A percentile compares a stretch with the other conserved stretches of the same genome.
phyloP scores from a whole-genome alignment of 2,797 vertebrate genomes.

The Enteromius anoplus region DNA sequence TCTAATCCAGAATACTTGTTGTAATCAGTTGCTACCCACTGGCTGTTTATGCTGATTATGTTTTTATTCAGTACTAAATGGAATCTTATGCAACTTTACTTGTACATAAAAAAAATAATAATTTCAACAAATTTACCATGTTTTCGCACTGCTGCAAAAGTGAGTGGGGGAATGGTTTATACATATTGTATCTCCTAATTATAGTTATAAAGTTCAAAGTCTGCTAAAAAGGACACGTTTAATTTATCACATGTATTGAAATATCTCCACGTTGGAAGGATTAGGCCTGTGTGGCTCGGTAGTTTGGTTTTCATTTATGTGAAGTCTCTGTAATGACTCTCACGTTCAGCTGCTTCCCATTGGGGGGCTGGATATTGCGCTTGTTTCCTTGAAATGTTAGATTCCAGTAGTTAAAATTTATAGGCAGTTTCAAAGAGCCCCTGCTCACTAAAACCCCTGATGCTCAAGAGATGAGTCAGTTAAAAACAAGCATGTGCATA shows the following conservation, averaged over 20 bases:
- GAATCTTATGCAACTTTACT: background rate
- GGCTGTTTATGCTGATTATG: background rate
- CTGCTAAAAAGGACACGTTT: background rate
- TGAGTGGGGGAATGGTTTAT: background rate
- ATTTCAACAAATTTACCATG: background rate
- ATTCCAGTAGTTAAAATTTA: slow-evolving; percentile 54
- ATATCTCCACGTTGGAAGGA: background rate
- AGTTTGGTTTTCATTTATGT: slow-evolving; percentile 18
- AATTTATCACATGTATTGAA: background rate
- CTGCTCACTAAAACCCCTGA: slow-evolving; percentile 28
- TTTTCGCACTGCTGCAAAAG: background rate
- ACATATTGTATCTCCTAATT: background rate
- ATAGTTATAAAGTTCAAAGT: background rate
- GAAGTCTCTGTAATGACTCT: slow-evolving; percentile 36
- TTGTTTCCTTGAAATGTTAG: slow-evolving; percentile 50
- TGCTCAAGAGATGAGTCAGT: slow-evolving; percentile 36
- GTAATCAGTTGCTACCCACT: too few species aligned
- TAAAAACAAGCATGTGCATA: slow-evolving; percentile 33
- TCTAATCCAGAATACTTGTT: too few species aligned
- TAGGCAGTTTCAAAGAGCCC: slow-evolving; percentile 46
- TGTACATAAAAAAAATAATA: too few species aligned
- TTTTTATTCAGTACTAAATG: background rate
- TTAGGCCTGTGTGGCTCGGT: background rate
- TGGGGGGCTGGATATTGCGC: slow-evolving; percentile 31
- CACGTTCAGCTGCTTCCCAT: slow-evolving; percentile 45